Percentiles rank a stretch among this genome's conserved stretches.
phyloP scores from a whole-genome alignment of 2,797 vertebrate species.

The Clamator glandarius region DNA sequence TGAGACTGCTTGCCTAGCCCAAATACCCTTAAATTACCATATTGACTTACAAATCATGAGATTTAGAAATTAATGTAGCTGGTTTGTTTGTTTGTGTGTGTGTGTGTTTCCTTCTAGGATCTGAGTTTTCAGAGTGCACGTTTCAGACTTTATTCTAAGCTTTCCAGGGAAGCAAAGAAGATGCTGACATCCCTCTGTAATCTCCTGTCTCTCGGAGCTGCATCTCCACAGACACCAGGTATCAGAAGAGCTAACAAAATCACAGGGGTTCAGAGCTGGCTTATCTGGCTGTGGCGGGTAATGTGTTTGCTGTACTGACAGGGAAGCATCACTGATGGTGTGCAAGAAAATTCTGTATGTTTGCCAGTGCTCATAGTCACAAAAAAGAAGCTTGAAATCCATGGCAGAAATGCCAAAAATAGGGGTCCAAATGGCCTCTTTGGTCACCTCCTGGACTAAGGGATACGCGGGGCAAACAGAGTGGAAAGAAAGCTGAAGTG shows the following conservation, averaged over 20 bases:
- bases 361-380: accelerated
- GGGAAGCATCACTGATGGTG: not conserved
- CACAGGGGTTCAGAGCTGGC: not conserved
- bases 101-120: not conserved
- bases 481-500: not conserved
- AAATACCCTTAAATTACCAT: not conserved
- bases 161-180: not conserved
- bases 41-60: not conserved
- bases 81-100: not conserved
- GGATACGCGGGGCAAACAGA: not conserved
- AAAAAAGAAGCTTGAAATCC: not conserved
- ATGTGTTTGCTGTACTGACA: accelerated
- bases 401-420: not conserved
- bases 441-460: not conserved
- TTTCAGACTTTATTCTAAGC: not conserved
- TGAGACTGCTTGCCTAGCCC: not conserved
- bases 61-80: not conserved
- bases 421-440: not conserved
- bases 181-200: not conserved
- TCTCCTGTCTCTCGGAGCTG: not conserved
- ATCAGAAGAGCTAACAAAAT: not conserved
- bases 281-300: not conserved
- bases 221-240: not conserved
- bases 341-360: not conserved
- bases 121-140: not conserved